Conservation (phyloP, 1,140 invertebrate genomes). For the Drosophila sp. region DNA sequence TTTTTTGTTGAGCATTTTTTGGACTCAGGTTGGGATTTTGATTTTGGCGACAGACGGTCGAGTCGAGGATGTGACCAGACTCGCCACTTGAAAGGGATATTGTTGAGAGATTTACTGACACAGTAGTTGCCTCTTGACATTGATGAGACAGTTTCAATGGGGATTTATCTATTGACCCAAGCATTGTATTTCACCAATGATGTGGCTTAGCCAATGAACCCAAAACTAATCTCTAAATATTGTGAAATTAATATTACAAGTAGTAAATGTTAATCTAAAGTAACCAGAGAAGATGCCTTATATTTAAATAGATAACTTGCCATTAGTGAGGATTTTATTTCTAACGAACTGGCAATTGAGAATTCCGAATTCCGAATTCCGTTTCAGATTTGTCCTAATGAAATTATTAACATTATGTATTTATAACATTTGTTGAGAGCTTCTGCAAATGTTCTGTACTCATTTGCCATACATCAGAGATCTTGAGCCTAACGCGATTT, state of each 20-base stretch:
- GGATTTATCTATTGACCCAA: slow-evolving; percentile 31
- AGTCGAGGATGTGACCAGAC: slow-evolving; percentile 41
- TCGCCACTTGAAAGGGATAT: slow-evolving; percentile 48
- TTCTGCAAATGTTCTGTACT: not conserved
- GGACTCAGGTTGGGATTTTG: slow-evolving; percentile 29
- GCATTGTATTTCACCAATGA: slow-evolving; percentile 48
- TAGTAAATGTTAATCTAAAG: not conserved
- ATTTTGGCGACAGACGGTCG: slow-evolving; percentile 41
- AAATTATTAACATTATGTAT: slow-evolving; percentile 7
- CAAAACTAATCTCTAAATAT: not conserved
- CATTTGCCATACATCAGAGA: slow-evolving; percentile 10
- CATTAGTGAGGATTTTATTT: not conserved
- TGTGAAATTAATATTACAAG: slow-evolving; percentile 1
- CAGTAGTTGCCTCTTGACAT: slow-evolving; percentile 31
- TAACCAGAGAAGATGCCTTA: not conserved
- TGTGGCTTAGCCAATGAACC: slow-evolving; percentile 1
- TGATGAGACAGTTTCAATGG: slow-evolving; percentile 50
- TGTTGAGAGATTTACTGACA: slow-evolving; percentile 38
- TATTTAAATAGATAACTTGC: not conserved
- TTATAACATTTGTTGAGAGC: slow-evolving; percentile 3
- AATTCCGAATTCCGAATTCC: not conserved
- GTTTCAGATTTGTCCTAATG: not conserved
- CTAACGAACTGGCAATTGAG: not conserved
- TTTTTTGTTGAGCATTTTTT: slow-evolving; percentile 35
- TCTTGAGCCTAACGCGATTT: slow-evolving; percentile 22